phyloP scores from a whole-genome alignment of 2,797 vertebrate species.

The Chelon auratus region DNA sequence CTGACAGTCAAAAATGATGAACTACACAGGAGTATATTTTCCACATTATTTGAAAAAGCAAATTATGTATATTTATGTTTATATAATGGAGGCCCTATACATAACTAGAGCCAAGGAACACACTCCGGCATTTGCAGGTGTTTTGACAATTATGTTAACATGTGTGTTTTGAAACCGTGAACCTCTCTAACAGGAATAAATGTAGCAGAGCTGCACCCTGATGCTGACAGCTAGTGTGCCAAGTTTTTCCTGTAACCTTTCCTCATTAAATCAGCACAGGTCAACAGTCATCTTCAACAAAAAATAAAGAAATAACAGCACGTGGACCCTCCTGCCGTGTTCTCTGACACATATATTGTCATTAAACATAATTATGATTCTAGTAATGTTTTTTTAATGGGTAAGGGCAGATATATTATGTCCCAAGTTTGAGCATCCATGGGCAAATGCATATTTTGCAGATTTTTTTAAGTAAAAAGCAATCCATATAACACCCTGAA shows the following conservation, averaged over 20 bases:
- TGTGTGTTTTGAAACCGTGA: slow-evolving; percentile 34
- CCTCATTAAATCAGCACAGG: slow-evolving; percentile 74
- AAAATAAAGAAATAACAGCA: slow-evolving; percentile 20
- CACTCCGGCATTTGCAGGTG: slow-evolving; percentile 17
- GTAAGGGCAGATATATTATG: not conserved
- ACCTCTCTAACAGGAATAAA: slow-evolving; percentile 47
- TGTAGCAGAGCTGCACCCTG: slow-evolving; percentile 35
- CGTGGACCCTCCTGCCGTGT: slow-evolving; percentile 32
- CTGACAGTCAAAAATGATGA: not conserved
- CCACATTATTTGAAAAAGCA: slow-evolving; percentile 8
- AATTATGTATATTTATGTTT: too few relatives aligned
- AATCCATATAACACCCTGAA: too few relatives aligned
- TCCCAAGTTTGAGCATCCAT: not conserved
- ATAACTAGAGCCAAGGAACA: not conserved
- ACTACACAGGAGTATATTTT: not conserved
- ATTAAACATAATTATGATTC: slow-evolving; percentile 59
- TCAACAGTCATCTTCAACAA: slow-evolving; percentile 52
- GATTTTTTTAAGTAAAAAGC: too few relatives aligned
- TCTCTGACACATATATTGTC: slow-evolving; percentile 58
- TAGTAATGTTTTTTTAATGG: slow-evolving; percentile 53
- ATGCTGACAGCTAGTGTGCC: slow-evolving; percentile 62
- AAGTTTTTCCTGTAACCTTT: slow-evolving; percentile 51
- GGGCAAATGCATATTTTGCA: not conserved
- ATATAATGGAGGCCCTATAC: not conserved
- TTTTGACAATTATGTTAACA: slow-evolving; percentile 29